Percentiles rank a stretch among this genome's conserved stretches.
Evolutionary conservation across 2,797 vertebrate species (phyloP).

Genomic region (Anguilla megastoma): DNA sequence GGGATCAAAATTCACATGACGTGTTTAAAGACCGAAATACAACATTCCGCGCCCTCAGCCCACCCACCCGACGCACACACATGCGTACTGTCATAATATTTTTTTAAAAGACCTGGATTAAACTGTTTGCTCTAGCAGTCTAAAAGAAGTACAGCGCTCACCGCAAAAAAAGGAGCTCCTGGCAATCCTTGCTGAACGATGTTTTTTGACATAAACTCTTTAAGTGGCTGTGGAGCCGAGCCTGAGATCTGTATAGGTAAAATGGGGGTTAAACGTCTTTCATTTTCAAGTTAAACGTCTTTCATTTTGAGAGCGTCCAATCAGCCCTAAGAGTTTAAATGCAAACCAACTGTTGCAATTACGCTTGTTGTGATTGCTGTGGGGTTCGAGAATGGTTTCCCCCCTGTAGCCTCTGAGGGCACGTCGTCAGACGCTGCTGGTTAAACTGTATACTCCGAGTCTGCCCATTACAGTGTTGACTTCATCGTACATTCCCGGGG

Average conservation of each 20-base stretch:
- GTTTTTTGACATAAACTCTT: not conserved
- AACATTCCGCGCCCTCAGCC: not conserved
- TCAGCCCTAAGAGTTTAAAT: not conserved
- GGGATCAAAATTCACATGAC: not conserved
- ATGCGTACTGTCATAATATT: not conserved
- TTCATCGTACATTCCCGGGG: not conserved
- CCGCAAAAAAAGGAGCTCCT: not conserved
- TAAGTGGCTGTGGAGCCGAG: not conserved
- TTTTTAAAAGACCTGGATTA: not conserved
- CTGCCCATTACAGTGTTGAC: not conserved
- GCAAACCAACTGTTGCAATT: slow-evolving; percentile 4
- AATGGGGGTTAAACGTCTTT: not conserved
- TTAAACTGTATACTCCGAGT: not conserved
- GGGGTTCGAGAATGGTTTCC: not conserved
- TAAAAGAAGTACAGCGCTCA: not conserved
- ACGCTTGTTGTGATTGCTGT: not conserved
- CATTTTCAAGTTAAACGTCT: not conserved
- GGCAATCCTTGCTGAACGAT: not conserved
- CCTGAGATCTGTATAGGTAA: not conserved
- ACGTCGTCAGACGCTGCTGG: not conserved
- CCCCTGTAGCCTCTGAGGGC: not conserved
- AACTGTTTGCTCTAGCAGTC: not conserved
- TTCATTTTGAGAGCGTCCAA: not conserved
- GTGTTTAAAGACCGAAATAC: not conserved
- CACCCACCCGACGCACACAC: not conserved